These are phyloP conservation scores for Drosophila tripunctata DNA, from an alignment of 2,888 invertebrate genomes.

Conservation along the genomic window DNA sequence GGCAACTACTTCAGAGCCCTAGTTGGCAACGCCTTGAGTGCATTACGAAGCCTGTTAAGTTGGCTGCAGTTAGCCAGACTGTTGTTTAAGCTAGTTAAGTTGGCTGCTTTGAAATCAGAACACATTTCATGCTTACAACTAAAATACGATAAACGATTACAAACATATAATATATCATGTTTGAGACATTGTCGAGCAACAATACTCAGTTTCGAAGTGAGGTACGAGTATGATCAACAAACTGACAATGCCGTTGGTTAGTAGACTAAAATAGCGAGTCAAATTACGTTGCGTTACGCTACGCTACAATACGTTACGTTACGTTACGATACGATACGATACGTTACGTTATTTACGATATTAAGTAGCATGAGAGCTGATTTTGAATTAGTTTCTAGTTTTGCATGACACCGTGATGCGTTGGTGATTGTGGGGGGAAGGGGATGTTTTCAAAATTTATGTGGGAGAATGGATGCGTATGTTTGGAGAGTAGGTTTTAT, in stretches of 20 bases:
- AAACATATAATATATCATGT: conserved; percentile 1
- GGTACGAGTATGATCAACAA: neutral
- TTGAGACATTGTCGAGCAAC: neutral
- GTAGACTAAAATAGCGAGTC: conserved; percentile 12
- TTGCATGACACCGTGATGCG: conserved; percentile 28
- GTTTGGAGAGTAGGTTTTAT: neutral
- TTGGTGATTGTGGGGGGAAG: too few relatives aligned
- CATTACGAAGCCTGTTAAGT: neutral
- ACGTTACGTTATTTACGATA: conserved; percentile 12
- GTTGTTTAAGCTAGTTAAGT: neutral
- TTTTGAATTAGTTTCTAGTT: conserved; percentile 26
- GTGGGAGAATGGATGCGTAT: neutral
- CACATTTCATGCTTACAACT: conserved; percentile 30
- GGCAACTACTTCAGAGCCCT: neutral
- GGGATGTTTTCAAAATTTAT: neutral
- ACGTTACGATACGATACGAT: conserved; percentile 4
- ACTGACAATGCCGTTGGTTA: conserved; percentile 17
- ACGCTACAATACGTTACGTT: neutral
- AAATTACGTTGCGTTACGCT: neutral
- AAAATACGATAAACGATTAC: conserved; percentile 15
- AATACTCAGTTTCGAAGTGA: neutral
- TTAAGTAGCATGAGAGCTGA: conserved; percentile 28
- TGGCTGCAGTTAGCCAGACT: neutral
- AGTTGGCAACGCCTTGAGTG: neutral
- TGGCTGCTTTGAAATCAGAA: neutral